Evolutionary conservation across 2,113 vertebrate species (phyloP), one percentile per base, ranked within the genome.

Genomic region (Xiphorhynchus elegans): DNA sequence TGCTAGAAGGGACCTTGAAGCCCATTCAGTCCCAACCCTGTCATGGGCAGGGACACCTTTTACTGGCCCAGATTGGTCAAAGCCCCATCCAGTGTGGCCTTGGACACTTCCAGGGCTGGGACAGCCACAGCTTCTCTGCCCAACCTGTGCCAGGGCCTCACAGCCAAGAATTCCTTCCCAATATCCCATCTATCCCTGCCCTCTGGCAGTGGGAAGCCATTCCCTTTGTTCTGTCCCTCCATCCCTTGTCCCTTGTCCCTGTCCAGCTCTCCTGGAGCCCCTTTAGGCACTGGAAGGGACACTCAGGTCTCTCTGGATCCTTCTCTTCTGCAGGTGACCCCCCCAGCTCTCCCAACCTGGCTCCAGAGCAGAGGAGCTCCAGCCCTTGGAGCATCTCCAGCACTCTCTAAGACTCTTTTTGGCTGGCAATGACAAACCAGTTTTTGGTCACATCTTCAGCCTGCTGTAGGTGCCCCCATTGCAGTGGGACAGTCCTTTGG

Each of bases 151-250:
- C 72, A 68, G 53, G 31, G 25, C 46, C 21, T 62, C 55, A 3
- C 17, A 53, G 55, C 1, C 1, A 58, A 0, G 1, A 77, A 37
- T 87, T 39, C 18, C 14, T 62, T 3, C 55, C 37, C 39, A 39
- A 1, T 46, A 2, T 60, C 7, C 63, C 37, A 44, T 1, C 37
- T 1, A 11, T 0, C 25, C 63, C 53, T 33, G 10, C 17, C 13
- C 33, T 44, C 26, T 39, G 46, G 2, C 11, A 26, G 1, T 69
- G 6, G 20, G n/a, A 14, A 69, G 46, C 33, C n/a, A 53, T 62
- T 70, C 56, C 39, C 23, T 4, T 1, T 62, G 39, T 69, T 23
- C 84, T 70, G 64, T 62, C 11, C 9, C 15, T 46, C 28, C 31
- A 28, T 5, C 1, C 46, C 47, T n/a, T 70, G 10, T 47, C 40